Evolutionary conservation across 2,797 vertebrate species (phyloP).

Genomic region (Channallabes apus): DNA sequence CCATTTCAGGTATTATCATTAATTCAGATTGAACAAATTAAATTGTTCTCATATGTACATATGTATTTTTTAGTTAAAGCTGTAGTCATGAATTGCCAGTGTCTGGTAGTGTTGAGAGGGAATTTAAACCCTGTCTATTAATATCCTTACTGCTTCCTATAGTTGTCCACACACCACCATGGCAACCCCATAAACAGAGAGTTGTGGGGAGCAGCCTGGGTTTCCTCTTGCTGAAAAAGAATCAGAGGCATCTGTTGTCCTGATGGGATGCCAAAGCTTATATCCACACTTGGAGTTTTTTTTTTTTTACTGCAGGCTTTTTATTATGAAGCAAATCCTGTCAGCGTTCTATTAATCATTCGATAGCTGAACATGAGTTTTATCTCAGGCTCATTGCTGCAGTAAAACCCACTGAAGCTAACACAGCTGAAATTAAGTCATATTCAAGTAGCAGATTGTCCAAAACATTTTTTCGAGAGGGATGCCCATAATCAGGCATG

Average conservation of each 20-base stretch:
- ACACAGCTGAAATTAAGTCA: neutral
- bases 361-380: slow-evolving; percentile 2
- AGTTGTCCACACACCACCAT: slow-evolving; percentile 46
- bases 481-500: neutral
- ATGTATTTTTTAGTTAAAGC: neutral
- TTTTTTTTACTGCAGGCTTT: slow-evolving; percentile 17
- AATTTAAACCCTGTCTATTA: slow-evolving; percentile 45
- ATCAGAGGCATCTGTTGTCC: slow-evolving; percentile 34
- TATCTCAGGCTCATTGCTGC: neutral
- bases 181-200: slow-evolving; percentile 52
- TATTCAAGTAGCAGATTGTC: neutral
- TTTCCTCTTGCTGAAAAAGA: slow-evolving; percentile 42
- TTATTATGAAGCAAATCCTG: slow-evolving; percentile 39
- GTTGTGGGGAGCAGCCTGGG: slow-evolving; percentile 26
- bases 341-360: slow-evolving; percentile 8
- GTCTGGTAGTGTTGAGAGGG: slow-evolving; percentile 22
- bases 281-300: slow-evolving; percentile 32
- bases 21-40: slow-evolving; percentile 3
- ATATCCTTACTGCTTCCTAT: slow-evolving; percentile 44
- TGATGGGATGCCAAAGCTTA: slow-evolving; percentile 30
- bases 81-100: slow-evolving; percentile 2
- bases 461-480: neutral
- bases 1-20: neutral
- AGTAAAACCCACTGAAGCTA: neutral
- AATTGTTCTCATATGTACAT: neutral